Evolutionary conservation across 2,113 vertebrate genomes (phyloP).

Genomic region (Catagonus wagneri): DNA sequence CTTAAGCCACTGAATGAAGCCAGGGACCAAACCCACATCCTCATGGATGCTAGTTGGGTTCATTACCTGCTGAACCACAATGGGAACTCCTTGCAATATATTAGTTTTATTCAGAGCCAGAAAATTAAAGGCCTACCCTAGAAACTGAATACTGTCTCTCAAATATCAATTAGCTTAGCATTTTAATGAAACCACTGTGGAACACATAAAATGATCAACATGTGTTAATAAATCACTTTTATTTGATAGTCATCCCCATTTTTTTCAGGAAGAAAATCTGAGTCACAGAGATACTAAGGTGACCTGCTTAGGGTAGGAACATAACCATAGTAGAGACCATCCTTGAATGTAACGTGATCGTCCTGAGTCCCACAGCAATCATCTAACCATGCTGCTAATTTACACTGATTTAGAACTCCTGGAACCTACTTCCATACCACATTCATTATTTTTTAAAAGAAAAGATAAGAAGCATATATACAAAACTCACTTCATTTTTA

Average conservation of each 20-base stretch:
- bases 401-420: too few species aligned
- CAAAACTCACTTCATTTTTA: too few species aligned
- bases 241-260: neutral
- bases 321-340: neutral
- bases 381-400: neutral
- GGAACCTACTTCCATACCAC: too few species aligned
- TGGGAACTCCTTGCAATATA: neutral
- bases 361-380: neutral
- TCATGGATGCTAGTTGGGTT: too few species aligned
- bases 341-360: neutral
- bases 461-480: too few species aligned
- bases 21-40: too few species aligned
- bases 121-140: neutral
- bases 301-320: neutral
- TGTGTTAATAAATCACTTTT: constrained; percentile 28
- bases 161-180: constrained; percentile 10
- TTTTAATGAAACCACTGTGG: constrained; percentile 16
- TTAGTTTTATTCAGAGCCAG: neutral
- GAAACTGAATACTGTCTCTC: neutral
- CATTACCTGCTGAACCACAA: too few species aligned
- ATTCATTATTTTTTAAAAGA: too few species aligned
- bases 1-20: too few species aligned
- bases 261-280: neutral
- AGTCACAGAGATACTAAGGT: neutral
- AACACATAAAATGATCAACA: constrained; percentile 12